phyloP scores from a whole-genome alignment of 2,888 invertebrate species.

The Lathronympha strigana region DNA sequence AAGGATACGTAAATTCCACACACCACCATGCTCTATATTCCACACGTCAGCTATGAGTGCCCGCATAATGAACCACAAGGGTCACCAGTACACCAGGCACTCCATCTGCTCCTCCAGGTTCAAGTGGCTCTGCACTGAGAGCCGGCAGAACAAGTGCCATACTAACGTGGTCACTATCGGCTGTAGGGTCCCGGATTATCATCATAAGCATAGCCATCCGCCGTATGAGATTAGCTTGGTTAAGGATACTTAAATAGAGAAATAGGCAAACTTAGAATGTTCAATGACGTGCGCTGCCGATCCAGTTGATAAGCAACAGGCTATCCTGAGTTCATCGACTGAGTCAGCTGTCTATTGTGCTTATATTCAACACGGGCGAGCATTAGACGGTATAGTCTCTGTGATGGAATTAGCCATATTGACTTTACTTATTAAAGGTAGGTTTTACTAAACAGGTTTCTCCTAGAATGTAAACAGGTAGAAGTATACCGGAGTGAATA shows the following conservation, averaged over 20 bases:
- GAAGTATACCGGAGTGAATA: too few relatives aligned
- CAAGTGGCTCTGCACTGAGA: constrained; percentile 74
- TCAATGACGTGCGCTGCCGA: too few relatives aligned
- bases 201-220: constrained; percentile 72
- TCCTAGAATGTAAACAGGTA: too few relatives aligned
- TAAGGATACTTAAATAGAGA: constrained; percentile 29
- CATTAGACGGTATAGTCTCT: too few relatives aligned
- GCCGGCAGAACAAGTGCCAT: constrained; percentile 66
- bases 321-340: too few relatives aligned
- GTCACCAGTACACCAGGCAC: constrained; percentile 74
- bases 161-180: constrained; percentile 76
- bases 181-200: constrained; percentile 67
- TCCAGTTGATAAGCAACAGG: too few relatives aligned
- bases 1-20: constrained; percentile 26
- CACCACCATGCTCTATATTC: constrained; percentile 71
- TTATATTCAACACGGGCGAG: too few relatives aligned
- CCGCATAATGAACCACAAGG: constrained; percentile 71
- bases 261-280: too few relatives aligned
- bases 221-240: constrained; percentile 52
- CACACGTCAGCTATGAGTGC: constrained; percentile 73
- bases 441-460: too few relatives aligned
- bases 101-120: constrained; percentile 77
- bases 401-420: too few relatives aligned
- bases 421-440: too few relatives aligned
- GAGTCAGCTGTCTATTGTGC: too few relatives aligned